These are phyloP conservation scores for Ceratotherium simum DNA, from an alignment of 2,113 vertebrate species.

Conservation along the genomic window DNA sequence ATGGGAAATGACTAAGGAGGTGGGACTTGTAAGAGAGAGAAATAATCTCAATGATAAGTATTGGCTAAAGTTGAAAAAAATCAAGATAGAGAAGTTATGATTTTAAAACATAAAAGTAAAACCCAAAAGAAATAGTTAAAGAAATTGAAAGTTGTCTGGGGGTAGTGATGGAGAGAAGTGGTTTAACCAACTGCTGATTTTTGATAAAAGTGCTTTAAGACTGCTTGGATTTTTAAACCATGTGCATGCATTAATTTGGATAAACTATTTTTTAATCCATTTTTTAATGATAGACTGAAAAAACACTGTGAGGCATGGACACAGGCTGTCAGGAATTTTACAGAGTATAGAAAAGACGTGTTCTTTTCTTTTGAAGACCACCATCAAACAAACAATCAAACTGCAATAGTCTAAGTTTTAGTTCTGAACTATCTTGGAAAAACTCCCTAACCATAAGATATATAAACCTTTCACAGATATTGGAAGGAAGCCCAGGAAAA, in stretches of 20 bases:
- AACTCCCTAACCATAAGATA: not conserved
- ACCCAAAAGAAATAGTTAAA: not conserved
- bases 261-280: not conserved
- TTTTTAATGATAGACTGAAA: not conserved
- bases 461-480: not conserved
- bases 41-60: not conserved
- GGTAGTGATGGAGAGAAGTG: not conserved
- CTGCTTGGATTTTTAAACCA: not conserved
- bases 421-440: not conserved
- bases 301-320: not conserved
- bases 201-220: not conserved
- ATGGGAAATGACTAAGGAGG: not conserved
- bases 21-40: not conserved
- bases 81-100: not conserved
- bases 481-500: not conserved
- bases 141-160: not conserved
- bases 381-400: not conserved
- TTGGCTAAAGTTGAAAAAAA: not conserved
- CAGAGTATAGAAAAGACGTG: not conserved
- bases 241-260: not conserved
- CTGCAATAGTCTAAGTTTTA: not conserved
- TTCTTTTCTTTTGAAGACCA: not conserved
- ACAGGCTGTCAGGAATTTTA: not conserved
- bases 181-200: not conserved
- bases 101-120: conserved; percentile 20